Conservation (phyloP, 2,888 invertebrate genomes). For the Drosophila fulvimacula region DNA sequence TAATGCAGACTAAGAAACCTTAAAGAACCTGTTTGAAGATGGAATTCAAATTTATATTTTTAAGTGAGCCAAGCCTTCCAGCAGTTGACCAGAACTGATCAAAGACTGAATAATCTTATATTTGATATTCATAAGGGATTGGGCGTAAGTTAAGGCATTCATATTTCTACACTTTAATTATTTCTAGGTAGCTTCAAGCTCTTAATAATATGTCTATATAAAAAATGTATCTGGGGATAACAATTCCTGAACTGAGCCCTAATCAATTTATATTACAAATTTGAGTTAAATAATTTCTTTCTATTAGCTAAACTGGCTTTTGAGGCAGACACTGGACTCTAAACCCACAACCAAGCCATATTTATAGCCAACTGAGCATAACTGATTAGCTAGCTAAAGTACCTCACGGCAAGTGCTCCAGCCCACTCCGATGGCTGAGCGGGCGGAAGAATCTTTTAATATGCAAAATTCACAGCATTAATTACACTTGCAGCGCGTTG, state of each 20-base stretch:
- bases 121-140: too few species aligned
- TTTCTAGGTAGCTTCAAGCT: too few species aligned
- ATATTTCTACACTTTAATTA: too few species aligned
- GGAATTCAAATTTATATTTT: slow-evolving; percentile 3
- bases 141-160: too few species aligned
- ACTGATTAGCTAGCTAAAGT: slow-evolving; percentile 15
- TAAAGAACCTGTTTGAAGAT: neutral
- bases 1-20: neutral
- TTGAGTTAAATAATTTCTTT: too few species aligned
- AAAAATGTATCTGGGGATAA: too few species aligned
- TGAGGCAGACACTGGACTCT: too few species aligned
- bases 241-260: too few species aligned
- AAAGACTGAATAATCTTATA: neutral
- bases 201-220: too few species aligned
- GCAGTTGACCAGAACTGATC: neutral
- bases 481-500: slow-evolving; percentile 75
- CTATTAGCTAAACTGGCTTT: too few species aligned
- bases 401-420: slow-evolving; percentile 13
- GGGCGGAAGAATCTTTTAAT: slow-evolving; percentile 61
- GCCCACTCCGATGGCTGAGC: slow-evolving; percentile 26
- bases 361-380: neutral
- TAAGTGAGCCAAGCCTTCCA: neutral
- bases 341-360: too few species aligned
- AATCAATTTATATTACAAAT: too few species aligned
- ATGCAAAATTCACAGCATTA: slow-evolving; percentile 79